Base-by-base conservation (phyloP, 2,888 invertebrate species). In the Chrysolina haemoptera region DNA sequence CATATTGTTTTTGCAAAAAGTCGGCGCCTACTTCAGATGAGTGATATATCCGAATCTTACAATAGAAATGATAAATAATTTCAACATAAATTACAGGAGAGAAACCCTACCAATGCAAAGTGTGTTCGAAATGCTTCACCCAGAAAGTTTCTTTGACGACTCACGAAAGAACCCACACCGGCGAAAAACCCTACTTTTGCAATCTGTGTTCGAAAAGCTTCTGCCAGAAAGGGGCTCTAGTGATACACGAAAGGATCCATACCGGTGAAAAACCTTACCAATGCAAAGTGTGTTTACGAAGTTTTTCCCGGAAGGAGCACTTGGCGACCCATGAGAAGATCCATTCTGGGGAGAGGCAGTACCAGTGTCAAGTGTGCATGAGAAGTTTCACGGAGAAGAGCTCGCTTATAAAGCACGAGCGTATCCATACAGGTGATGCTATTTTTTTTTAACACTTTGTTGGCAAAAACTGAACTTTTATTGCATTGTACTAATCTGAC, bases 111-210 rank as follows among this genome's bases (percentile, higher is more conserved):
- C 48, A 66, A 4, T 66, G 66, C 35, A 12, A 11, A 35, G 66
- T 66, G 22, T 66, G 66, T 16, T 18, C 10, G 16, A 66, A 66
- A 43, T n/a, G 35, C 16, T 48, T 66, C 11, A n/a, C 50, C 14
- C 35, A 41, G n/a, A 50, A 48, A 1, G 48, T 50, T 9, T 50
- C 48, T n/a, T 27, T 50, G 9, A 48, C 27, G 0, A 50, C 48
- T 9, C 66, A 66, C 35, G 66, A 66, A 14, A 35, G 50, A 5
- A 66, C 50, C 2, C 66, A 66, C 16, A 50, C 66, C 6, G 66
- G 66, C 27, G 48, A 66, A 11, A 50, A 27, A 16, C 66, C 50
- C 14, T 66, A 35, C 14, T 18, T 16, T 11, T 66, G 66, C 35
- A 35, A 22, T 1, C 18, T 66, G 14, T 66, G 66, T 12, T 48